phyloP scores from a whole-genome alignment of 2,888 invertebrate genomes.

The Drosophila ustulata region DNA sequence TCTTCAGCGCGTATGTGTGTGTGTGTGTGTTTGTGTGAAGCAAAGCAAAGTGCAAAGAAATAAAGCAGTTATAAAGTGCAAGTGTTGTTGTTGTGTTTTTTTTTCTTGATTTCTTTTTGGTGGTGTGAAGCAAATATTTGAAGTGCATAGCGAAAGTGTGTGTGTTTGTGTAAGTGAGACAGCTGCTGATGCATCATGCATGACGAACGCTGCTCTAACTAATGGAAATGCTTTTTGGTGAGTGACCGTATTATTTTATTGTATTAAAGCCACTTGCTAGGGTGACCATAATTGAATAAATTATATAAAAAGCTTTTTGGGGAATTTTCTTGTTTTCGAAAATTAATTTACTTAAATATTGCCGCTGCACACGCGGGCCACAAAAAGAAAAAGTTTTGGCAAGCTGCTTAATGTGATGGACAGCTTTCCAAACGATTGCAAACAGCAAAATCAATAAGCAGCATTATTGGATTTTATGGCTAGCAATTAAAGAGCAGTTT shows the following conservation, averaged over 20 bases:
- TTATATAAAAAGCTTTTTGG: neutral
- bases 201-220: neutral
- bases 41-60: neutral
- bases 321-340: neutral
- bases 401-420: conserved; percentile 10
- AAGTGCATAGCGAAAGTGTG: conserved; percentile 1
- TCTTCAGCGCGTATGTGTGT: neutral
- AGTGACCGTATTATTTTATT: neutral
- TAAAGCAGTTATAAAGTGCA: neutral
- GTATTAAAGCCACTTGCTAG: neutral
- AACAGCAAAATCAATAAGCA: conserved; percentile 47
- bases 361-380: too few relatives aligned
- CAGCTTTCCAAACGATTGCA: neutral
- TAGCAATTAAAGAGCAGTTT: conserved; percentile 46
- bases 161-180: neutral
- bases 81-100: neutral
- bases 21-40: neutral
- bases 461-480: conserved; percentile 49
- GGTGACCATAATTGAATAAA: neutral
- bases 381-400: neutral
- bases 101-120: conserved; percentile 1
- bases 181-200: neutral
- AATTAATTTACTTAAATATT: neutral
- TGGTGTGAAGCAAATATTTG: conserved; percentile 1
- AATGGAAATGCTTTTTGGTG: conserved; percentile 1